phyloP scores from a whole-genome alignment of 2,113 vertebrate species.

The Gambusia affinis region DNA sequence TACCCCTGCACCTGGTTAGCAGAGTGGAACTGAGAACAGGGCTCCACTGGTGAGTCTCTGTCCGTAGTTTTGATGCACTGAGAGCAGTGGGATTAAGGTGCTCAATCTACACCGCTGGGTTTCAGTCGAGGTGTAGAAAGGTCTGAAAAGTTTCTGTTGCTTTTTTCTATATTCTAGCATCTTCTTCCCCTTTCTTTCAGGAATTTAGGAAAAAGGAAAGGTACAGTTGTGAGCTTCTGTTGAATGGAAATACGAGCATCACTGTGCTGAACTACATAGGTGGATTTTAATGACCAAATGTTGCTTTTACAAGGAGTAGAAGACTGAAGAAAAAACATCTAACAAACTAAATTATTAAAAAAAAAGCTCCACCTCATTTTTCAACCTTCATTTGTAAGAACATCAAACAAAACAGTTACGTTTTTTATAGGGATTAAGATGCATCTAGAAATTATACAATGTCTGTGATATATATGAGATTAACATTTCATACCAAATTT shows the following conservation, averaged over 20 bases:
- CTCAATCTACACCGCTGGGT: slow-evolving; percentile 57
- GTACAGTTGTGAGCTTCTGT: background rate
- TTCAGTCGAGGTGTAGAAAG: slow-evolving; percentile 13
- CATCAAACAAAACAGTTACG: too few species aligned
- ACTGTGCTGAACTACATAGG: too few species aligned
- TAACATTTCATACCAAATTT: too few species aligned
- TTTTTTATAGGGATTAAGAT: too few species aligned
- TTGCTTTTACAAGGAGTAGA: too few species aligned
- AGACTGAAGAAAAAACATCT: too few species aligned
- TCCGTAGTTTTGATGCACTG: slow-evolving; percentile 46
- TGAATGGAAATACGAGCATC: background rate
- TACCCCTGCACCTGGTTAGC: slow-evolving; percentile 40
- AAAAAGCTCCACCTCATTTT: too few species aligned
- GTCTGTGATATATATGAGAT: too few species aligned
- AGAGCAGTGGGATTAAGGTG: slow-evolving; percentile 43
- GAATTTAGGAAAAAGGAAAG: background rate
- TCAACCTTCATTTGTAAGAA: too few species aligned
- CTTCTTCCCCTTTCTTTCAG: background rate
- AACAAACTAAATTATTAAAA: too few species aligned
- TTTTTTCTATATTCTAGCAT: slow-evolving; percentile 8
- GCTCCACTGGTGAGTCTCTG: slow-evolving; percentile 42
- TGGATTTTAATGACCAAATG: too few species aligned
- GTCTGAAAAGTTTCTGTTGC: slow-evolving; percentile 22
- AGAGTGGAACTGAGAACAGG: slow-evolving; percentile 67
- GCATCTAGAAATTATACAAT: too few species aligned